These are phyloP conservation scores for Bombus affinis DNA, from an alignment of 1,140 invertebrate genomes.

Conservation along the genomic window DNA sequence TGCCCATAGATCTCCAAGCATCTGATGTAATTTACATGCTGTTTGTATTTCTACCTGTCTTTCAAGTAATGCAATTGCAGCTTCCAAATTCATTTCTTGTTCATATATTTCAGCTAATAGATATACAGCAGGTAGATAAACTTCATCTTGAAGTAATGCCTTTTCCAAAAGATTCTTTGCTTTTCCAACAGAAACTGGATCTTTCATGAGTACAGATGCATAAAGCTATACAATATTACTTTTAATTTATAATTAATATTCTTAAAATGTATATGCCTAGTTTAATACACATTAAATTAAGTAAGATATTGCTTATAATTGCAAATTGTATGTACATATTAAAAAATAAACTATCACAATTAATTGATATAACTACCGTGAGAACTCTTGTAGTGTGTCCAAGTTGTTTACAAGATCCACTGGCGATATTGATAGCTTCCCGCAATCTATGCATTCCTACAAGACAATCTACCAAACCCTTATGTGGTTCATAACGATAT, in stretches of 20 bases:
- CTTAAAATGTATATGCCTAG: background rate
- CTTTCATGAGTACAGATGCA: constrained; percentile 88
- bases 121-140: constrained; percentile 87
- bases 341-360: background rate
- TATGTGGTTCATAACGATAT: constrained; percentile 86
- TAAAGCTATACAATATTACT: constrained; percentile 84
- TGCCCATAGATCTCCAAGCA: constrained; percentile 86
- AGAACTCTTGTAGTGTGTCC: constrained; percentile 87
- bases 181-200: constrained; percentile 85
- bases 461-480: constrained; percentile 89
- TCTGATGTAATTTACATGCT: constrained; percentile 87
- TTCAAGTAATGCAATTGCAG: constrained; percentile 84
- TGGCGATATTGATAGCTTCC: constrained; percentile 88
- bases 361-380: constrained; percentile 81
- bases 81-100: constrained; percentile 85
- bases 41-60: constrained; percentile 86
- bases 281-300: background rate
- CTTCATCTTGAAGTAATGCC: constrained; percentile 86
- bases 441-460: constrained; percentile 85
- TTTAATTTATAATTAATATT: constrained; percentile 12
- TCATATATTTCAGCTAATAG: constrained; percentile 86
- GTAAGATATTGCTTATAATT: background rate
- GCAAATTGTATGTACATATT: background rate
- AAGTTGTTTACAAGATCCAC: constrained; percentile 87
- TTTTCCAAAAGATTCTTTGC: constrained; percentile 88